A percentile compares a stretch with the other conserved stretches of the same genome.
Evolutionary conservation across 2,888 invertebrate genomes (phyloP).

Genomic region (Coronaproctus castanopsis): DNA sequence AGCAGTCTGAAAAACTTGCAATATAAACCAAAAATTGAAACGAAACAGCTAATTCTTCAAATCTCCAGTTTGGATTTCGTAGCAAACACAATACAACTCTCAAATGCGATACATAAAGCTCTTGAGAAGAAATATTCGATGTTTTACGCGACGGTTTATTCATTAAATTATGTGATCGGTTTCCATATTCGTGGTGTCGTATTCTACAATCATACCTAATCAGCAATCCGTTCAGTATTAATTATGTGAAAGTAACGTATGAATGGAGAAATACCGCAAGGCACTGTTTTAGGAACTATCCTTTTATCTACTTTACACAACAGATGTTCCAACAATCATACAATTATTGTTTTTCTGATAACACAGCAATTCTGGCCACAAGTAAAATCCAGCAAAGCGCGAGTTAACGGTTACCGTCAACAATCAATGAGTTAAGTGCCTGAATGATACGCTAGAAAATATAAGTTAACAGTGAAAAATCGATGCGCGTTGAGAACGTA

Average conservation of each 20-base stretch:
- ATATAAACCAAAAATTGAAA: background rate
- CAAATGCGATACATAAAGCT: background rate
- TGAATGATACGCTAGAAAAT: background rate
- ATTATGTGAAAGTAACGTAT: background rate
- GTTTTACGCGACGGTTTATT: background rate
- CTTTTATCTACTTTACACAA: background rate
- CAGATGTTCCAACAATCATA: background rate
- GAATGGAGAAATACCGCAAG: background rate
- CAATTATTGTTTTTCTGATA: background rate
- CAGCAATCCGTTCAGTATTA: background rate
- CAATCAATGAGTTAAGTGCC: background rate
- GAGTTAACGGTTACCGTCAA: background rate
- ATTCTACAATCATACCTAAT: background rate
- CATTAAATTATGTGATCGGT: background rate
- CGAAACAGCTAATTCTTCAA: background rate
- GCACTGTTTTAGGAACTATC: background rate
- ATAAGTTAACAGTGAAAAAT: background rate
- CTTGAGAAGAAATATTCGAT: background rate
- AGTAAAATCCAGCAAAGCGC: background rate
- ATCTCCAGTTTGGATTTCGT: background rate
- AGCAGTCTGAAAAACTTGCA: background rate
- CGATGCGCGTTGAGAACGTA: background rate
- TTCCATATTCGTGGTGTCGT: background rate
- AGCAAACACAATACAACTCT: background rate
- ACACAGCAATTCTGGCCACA: background rate